These are phyloP conservation scores for Protodeltote pygarga DNA, from an alignment of 2,888 invertebrate species.

Conservation along the genomic window DNA sequence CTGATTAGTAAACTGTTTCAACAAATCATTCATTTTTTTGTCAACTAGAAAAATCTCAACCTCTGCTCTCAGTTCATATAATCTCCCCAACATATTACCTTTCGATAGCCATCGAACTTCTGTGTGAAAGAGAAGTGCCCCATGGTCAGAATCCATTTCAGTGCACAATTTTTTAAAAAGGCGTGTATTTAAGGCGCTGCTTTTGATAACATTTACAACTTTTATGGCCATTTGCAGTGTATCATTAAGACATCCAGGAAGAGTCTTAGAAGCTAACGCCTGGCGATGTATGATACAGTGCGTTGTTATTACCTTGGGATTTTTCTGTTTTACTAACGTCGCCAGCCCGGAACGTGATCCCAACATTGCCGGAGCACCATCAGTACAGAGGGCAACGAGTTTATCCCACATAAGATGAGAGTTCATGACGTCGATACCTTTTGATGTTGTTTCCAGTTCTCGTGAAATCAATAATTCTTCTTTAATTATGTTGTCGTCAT, in stretches of 20 bases:
- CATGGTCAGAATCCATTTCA: constrained; percentile 6
- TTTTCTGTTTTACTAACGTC: constrained; percentile 35
- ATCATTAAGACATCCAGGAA: not conserved
- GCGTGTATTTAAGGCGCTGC: constrained; percentile 1
- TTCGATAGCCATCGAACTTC: constrained; percentile 20
- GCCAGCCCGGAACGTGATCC: constrained; percentile 44
- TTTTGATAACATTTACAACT: constrained; percentile 9
- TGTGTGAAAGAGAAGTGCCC: constrained; percentile 7
- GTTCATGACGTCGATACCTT: constrained; percentile 24
- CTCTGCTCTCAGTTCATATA: constrained; percentile 11
- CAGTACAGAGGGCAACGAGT: constrained; percentile 43
- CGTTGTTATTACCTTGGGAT: constrained; percentile 20
- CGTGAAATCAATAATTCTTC: constrained; percentile 22
- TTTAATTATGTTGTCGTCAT: constrained; percentile 18
- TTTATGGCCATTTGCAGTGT: constrained; percentile 5
- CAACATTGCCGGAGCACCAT: constrained; percentile 47
- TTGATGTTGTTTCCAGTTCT: constrained; percentile 14
- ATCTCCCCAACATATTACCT: constrained; percentile 8
- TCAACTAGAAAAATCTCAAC: not conserved
- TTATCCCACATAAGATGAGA: constrained; percentile 40
- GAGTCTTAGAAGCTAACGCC: not conserved
- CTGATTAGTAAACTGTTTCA: too few species aligned
- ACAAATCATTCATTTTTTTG: too few species aligned
- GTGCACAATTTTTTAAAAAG: constrained; percentile 1
- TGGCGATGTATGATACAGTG: constrained; percentile 4